Base-by-base conservation (phyloP, 2,888 invertebrate species). In the Zelleria hepariella region DNA sequence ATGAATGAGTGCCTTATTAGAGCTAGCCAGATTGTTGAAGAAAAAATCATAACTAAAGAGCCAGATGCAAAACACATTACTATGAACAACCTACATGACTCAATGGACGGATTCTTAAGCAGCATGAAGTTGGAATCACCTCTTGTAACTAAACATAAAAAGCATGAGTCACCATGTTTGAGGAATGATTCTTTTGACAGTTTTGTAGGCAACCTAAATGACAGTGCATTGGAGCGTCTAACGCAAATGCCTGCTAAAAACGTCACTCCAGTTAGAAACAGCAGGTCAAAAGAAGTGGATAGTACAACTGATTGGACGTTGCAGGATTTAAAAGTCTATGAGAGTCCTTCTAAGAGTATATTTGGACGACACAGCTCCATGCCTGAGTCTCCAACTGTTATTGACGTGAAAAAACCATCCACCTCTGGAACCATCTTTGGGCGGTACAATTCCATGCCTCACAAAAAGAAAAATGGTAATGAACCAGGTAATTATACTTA, bases 111-210 rank as follows among this genome's bases (percentile, higher is more conserved):
- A 8, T 78, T 86, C 67, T 64, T 86, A 20, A 78, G 74, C 61
- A 80, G 75, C 67, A 82, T 85, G 42, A 82, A 81, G 67, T 65
- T 86, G 59, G 80, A 82, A 21, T 82, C 86, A 6, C 83, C 87
- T 21, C 60, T 68, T 57, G 52, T 81, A 0, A 73, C 64, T 57
- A 75, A 71, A 65, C 64, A 71, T 10, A 80, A 78, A 62, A 81
- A 78, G 61, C 68, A 63, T 71, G 71, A 75, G 55, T 80, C 82
- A 0, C 77, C 80, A 8, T 64, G 69, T 25, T 62, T 84, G 5
- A 77, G 77, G 58, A 87, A 89, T 77, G 89, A 89, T 69, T 86
- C 89, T 2, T 89, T 89, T 75, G 89, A 89, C 64, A 82, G 70
- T 67, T 72, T 87, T 60, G 74, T 89, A 58, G 82, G 79, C 2